A percentile compares a stretch with the other conserved stretches of the same genome.
Evolutionary conservation across 2,113 vertebrate species (phyloP).

Genomic region (Seriola rivoliana): DNA sequence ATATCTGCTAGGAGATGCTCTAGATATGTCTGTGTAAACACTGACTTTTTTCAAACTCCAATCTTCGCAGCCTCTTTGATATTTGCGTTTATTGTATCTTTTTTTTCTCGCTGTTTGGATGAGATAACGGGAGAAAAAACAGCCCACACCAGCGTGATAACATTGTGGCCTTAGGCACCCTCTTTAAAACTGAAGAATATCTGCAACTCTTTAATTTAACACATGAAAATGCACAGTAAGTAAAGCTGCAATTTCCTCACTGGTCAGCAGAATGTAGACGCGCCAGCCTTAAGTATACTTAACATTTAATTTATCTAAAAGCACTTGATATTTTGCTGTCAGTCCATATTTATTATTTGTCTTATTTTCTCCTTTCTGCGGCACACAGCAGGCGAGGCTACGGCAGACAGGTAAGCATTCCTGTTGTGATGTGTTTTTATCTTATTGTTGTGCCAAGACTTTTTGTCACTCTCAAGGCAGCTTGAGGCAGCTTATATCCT

Average conservation of each 20-base stretch:
- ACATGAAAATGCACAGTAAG: conserved; percentile 76
- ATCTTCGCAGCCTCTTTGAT: conserved; percentile 42
- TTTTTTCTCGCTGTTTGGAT: conserved; percentile 48
- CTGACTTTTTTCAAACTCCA: conserved; percentile 28
- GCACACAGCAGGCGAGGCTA: conserved; percentile 72
- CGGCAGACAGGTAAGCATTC: conserved; percentile 77
- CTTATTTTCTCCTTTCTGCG: conserved; percentile 49
- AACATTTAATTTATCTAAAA: conserved; percentile 59
- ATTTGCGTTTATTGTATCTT: conserved; percentile 62
- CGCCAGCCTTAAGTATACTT: conserved; percentile 21
- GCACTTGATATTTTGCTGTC: conserved; percentile 49
- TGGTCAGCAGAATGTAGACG: conserved; percentile 71
- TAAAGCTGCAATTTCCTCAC: conserved; percentile 62
- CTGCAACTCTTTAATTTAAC: conserved; percentile 63
- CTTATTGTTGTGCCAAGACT: conserved; percentile 48
- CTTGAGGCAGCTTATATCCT: conserved; percentile 55
- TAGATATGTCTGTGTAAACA: conserved; percentile 55
- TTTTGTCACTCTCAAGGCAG: conserved; percentile 54
- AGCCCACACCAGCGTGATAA: conserved; percentile 54
- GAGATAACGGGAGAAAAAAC: conserved; percentile 48
- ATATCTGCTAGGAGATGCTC: conserved; percentile 47
- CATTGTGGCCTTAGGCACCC: conserved; percentile 43
- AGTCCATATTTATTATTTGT: conserved; percentile 67
- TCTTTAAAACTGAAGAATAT: conserved; percentile 56
- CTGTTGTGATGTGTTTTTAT: conserved; percentile 50